phyloP scores from a whole-genome alignment of 2,113 vertebrate species.

The Hemiscyllium ocellatum region DNA sequence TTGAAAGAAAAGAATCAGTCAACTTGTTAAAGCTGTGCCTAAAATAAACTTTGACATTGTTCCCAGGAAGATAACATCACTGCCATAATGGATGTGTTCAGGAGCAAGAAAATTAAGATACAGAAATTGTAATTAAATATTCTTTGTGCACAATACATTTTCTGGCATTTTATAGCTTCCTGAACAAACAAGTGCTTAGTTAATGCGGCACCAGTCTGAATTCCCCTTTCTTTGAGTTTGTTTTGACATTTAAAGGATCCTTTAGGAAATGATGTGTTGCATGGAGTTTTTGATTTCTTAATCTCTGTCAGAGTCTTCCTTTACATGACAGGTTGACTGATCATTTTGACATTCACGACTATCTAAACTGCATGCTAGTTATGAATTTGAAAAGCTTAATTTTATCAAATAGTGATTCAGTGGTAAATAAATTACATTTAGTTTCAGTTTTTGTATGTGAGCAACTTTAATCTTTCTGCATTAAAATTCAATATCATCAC shows the following conservation, averaged over 20 bases:
- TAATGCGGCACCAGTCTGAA: neutral
- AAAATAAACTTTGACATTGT: neutral
- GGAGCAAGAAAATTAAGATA: neutral
- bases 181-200: neutral
- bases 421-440: constrained; percentile 35
- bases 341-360: constrained; percentile 27
- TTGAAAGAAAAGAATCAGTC: neutral
- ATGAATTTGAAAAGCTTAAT: constrained; percentile 35
- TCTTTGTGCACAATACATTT: neutral
- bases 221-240: constrained; percentile 4
- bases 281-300: constrained; percentile 30
- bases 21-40: neutral
- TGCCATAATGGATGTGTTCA: neutral
- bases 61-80: neutral
- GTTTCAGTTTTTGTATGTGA: constrained; percentile 26
- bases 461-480: constrained; percentile 32
- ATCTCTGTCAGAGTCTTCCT: constrained; percentile 19
- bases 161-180: neutral
- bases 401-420: constrained; percentile 33
- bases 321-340: constrained; percentile 25
- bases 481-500: constrained; percentile 32
- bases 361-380: constrained; percentile 1
- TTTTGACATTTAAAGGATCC: neutral
- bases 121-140: constrained; percentile 10
- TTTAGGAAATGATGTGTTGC: neutral